Conservation (phyloP, 30 jellyfish, hydroid and myxozoan genomes). For the Catostylus mosaicus region DNA sequence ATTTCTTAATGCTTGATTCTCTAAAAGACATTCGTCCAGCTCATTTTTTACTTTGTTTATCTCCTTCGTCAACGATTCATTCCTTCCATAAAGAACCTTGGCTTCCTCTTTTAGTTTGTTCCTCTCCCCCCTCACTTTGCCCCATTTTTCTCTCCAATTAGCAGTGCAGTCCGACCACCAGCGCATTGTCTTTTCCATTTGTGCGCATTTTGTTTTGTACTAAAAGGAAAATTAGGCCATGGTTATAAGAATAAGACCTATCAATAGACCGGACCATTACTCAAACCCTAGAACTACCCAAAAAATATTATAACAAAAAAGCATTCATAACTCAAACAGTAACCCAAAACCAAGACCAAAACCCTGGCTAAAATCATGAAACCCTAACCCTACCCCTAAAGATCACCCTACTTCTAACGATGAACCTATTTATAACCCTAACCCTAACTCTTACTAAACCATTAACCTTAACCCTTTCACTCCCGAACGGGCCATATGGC, state of each 20-base stretch:
- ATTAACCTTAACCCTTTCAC: too few species aligned
- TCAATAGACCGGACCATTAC: neutral
- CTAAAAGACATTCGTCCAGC: constrained; percentile 35
- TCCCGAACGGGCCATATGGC: too few species aligned
- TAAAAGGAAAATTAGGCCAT: neutral
- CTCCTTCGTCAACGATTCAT: constrained; percentile 73
- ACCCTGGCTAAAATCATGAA: too few species aligned
- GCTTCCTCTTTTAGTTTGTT: constrained; percentile 72
- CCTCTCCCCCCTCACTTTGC: constrained; percentile 77
- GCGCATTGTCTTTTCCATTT: constrained; percentile 80
- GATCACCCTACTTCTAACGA: too few species aligned
- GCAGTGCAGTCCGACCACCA: constrained; percentile 98
- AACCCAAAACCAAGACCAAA: too few species aligned
- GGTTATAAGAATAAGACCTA: neutral
- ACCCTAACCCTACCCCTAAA: too few species aligned
- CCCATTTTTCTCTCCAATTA: constrained; percentile 94
- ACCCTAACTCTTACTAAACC: too few species aligned
- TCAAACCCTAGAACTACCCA: neutral
- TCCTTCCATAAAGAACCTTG: constrained; percentile 32
- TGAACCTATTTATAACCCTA: too few species aligned
- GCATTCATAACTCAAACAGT: too few species aligned
- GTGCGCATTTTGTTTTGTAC: constrained; percentile 48
- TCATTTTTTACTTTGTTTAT: constrained; percentile 28
- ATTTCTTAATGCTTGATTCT: constrained; percentile 61
- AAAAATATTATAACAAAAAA: too few species aligned